phyloP scores from a whole-genome alignment of 2,113 vertebrate species.

The Dascyllus trimaculatus region DNA sequence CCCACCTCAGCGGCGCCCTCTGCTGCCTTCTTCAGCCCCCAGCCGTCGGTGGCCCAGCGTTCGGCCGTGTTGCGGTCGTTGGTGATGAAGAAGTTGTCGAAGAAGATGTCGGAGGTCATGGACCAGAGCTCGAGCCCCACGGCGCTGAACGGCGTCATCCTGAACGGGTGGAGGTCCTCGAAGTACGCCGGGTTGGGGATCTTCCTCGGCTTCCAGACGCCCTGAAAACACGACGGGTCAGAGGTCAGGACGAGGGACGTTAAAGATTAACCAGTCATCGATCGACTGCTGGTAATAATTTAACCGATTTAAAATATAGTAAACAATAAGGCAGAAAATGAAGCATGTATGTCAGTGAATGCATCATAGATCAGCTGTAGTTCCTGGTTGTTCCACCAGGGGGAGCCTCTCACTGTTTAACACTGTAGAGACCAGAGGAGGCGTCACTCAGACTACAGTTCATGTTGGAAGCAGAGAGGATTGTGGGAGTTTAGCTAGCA shows the following conservation, averaged over 20 bases:
- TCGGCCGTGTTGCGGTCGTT: constrained; percentile 91
- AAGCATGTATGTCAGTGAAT: too few relatives aligned
- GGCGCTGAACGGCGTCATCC: constrained; percentile 93
- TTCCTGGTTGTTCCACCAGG: too few relatives aligned
- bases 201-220: constrained; percentile 97
- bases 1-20: constrained; percentile 95
- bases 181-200: constrained; percentile 96
- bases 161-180: constrained; percentile 96
- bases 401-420: too few relatives aligned
- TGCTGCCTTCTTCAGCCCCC: constrained; percentile 97
- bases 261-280: too few relatives aligned
- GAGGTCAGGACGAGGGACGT: background rate
- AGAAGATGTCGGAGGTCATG: constrained; percentile 98
- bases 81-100: constrained; percentile 97
- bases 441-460: too few relatives aligned
- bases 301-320: too few relatives aligned
- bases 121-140: constrained; percentile 98
- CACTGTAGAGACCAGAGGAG: too few relatives aligned
- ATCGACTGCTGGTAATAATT: too few relatives aligned
- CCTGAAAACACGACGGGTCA: constrained; percentile 77
- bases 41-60: constrained; percentile 93
- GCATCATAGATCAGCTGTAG: too few relatives aligned
- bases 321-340: too few relatives aligned
- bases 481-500: too few relatives aligned
- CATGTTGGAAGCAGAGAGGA: too few relatives aligned